phyloP scores from a whole-genome alignment of 2,113 vertebrate genomes.

The Grantiella picta region DNA sequence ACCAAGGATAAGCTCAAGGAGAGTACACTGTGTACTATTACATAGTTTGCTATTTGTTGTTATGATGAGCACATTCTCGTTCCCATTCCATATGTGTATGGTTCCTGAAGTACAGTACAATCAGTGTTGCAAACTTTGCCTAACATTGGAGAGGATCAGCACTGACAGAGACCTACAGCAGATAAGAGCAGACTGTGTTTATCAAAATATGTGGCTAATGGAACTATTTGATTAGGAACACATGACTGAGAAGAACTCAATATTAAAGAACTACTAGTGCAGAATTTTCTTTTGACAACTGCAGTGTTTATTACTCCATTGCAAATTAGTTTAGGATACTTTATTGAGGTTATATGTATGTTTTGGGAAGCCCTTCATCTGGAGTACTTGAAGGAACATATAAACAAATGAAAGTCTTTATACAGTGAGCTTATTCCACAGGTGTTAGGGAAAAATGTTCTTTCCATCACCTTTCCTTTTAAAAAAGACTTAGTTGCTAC shows the following conservation, averaged over 20 bases:
- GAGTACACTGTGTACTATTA: neutral
- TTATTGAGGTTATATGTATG: neutral
- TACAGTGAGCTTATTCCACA: neutral
- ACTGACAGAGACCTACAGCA: neutral
- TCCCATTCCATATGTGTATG: fast-evolving
- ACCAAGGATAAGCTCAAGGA: neutral
- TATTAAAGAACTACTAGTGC: neutral
- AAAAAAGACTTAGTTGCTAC: neutral
- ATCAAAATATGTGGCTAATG: neutral
- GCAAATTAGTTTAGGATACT: neutral
- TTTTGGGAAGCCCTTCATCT: neutral
- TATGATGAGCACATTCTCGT: neutral
- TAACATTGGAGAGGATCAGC: neutral
- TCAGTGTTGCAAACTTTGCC: neutral
- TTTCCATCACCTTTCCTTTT: neutral
- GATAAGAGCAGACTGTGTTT: neutral
- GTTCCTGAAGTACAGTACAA: neutral
- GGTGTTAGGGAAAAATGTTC: neutral
- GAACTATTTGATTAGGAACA: neutral
- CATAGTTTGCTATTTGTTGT: neutral
- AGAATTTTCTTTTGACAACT: neutral
- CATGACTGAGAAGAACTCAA: neutral
- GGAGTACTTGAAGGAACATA: neutral
- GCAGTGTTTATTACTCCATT: neutral
- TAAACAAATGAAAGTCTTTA: neutral